Conservation (phyloP, 1,140 invertebrate species). For the Aethina tumida region DNA sequence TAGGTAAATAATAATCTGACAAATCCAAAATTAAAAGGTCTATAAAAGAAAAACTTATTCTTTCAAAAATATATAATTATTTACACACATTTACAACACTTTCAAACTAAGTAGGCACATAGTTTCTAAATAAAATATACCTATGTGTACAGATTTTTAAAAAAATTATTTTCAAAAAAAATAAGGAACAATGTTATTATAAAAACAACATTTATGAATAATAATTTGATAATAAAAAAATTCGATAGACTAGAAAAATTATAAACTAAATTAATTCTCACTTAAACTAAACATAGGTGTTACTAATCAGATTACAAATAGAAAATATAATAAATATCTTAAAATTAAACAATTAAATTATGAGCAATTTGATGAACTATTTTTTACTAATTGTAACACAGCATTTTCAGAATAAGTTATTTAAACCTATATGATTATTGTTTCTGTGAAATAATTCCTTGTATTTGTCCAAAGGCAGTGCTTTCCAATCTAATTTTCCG, state of each 20-base stretch:
- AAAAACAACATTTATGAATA: constrained; percentile 22
- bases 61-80: constrained; percentile 28
- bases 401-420: constrained; percentile 25
- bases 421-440: constrained; percentile 9
- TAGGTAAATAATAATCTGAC: neutral
- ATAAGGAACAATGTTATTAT: constrained; percentile 18
- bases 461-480: constrained; percentile 6
- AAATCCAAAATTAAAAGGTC: neutral
- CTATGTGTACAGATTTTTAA: constrained; percentile 12
- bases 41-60: constrained; percentile 1
- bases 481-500: constrained; percentile 2
- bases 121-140: constrained; percentile 14
- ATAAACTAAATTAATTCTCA: constrained; percentile 22
- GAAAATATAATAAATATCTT: constrained; percentile 22
- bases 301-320: constrained; percentile 18
- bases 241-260: constrained; percentile 28
- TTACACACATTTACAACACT: constrained; percentile 27
- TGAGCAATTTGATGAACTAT: constrained; percentile 9
- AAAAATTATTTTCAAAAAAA: constrained; percentile 20
- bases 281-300: constrained; percentile 11
- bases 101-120: constrained; percentile 19
- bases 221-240: constrained; percentile 23
- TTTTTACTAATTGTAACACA: constrained; percentile 23
- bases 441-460: no score
- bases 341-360: constrained; percentile 16